Conservation (phyloP, 2,113 vertebrate species). For the Bos indicus region DNA sequence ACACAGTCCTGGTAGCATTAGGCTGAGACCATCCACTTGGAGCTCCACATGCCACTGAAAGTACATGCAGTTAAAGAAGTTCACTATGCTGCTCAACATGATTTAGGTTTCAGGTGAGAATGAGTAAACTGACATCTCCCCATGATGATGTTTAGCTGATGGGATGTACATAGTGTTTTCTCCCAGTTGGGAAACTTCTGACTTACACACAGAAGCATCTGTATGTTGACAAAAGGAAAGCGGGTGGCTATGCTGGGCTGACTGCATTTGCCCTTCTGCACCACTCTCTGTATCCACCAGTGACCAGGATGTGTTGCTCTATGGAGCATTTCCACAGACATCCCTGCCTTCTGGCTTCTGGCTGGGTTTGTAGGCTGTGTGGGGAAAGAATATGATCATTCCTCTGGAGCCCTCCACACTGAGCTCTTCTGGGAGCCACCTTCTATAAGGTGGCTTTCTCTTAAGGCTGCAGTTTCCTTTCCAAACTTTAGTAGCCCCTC, state of each 20-base stretch:
- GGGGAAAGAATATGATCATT: not conserved
- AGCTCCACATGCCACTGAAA: not conserved
- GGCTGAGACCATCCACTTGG: not conserved
- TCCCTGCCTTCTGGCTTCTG: not conserved
- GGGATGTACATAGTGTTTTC: not conserved
- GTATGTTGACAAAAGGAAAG: not conserved
- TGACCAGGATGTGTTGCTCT: not conserved
- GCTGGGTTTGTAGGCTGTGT: not conserved
- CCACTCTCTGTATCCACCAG: not conserved
- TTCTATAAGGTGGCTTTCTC: not conserved
- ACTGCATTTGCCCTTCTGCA: not conserved
- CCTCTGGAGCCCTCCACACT: too few species aligned
- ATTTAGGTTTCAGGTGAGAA: not conserved
- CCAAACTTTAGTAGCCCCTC: not conserved
- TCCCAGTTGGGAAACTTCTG: not conserved
- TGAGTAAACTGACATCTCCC: not conserved
- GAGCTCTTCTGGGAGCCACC: not conserved
- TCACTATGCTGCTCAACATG: rapidly evolving
- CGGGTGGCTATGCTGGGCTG: rapidly evolving
- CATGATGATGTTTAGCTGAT: not conserved
- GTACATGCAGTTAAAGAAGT: not conserved
- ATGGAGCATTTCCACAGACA: too few species aligned
- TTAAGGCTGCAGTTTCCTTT: not conserved
- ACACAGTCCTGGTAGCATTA: not conserved
- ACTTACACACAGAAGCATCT: not conserved